Evolutionary conservation across 2,113 vertebrate genomes (phyloP).

Genomic region (Takifugu flavidus): DNA sequence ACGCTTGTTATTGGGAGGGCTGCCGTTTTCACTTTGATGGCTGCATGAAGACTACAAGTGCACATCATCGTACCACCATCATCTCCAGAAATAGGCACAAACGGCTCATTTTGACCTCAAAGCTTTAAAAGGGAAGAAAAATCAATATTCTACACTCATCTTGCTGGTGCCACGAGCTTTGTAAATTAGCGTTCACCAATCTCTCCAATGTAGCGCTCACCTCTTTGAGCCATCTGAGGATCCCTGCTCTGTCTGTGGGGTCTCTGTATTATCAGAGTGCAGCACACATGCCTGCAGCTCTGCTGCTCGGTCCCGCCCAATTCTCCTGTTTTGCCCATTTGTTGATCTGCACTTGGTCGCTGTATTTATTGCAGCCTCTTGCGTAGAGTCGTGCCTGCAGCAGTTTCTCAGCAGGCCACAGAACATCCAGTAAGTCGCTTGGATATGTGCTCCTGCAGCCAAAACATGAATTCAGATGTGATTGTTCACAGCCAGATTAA

Average conservation of each 20-base stretch:
- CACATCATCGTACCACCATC: slow-evolving; percentile 5
- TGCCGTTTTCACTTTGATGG: too few species aligned
- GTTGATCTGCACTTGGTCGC: slow-evolving; percentile 62
- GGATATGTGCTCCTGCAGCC: slow-evolving; percentile 56
- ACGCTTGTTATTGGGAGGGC: too few species aligned
- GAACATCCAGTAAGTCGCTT: slow-evolving; percentile 62
- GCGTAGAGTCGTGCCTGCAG: slow-evolving; percentile 38
- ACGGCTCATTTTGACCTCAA: slow-evolving; percentile 32
- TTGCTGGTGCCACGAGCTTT: slow-evolving; percentile 23
- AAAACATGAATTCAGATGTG: slow-evolving; percentile 2
- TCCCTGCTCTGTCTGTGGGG: slow-evolving; percentile 43
- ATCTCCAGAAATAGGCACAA: slow-evolving; percentile 37
- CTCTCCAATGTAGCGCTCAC: slow-evolving; percentile 45
- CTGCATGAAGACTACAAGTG: neutral
- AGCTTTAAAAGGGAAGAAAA: slow-evolving; percentile 11
- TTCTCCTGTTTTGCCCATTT: slow-evolving; percentile 33
- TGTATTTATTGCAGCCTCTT: slow-evolving; percentile 55
- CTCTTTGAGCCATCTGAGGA: slow-evolving; percentile 45
- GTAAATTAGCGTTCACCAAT: slow-evolving; percentile 46
- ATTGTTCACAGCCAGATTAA: too few species aligned
- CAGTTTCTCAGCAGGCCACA: slow-evolving; percentile 24
- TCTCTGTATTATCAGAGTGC: slow-evolving; percentile 58
- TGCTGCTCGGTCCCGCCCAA: slow-evolving; percentile 30
- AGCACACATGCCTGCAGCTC: slow-evolving; percentile 50
- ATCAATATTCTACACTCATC: slow-evolving; percentile 35